A percentile compares a stretch with the other conserved stretches of the same genome.
phyloP scores from a whole-genome alignment of 1,140 invertebrate species.

The Lepidotrigona ventralis region DNA sequence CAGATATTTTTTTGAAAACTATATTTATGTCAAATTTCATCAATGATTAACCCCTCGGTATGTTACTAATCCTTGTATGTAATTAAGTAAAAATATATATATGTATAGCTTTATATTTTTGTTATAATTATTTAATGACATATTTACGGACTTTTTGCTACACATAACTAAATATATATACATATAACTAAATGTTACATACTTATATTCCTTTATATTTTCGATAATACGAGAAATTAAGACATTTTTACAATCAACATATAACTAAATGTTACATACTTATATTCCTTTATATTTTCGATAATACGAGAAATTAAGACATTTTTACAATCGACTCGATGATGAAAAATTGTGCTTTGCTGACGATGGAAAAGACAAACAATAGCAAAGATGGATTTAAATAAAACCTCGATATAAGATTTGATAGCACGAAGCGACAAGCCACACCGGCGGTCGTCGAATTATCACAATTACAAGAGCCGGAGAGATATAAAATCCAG shows the following conservation, averaged over 20 bases:
- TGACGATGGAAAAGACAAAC: background rate
- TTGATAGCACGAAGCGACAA: background rate
- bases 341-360: background rate
- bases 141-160: too few relatives aligned
- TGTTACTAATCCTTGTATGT: too few relatives aligned
- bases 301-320: background rate
- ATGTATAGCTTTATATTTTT: too few relatives aligned
- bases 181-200: too few relatives aligned
- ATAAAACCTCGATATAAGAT: constrained; percentile 7
- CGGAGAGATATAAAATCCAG: constrained; percentile 17
- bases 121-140: too few relatives aligned
- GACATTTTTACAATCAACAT: background rate
- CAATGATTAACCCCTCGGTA: too few relatives aligned
- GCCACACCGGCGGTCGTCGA: background rate
- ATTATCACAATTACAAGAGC: constrained; percentile 30
- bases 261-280: too few relatives aligned
- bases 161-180: too few relatives aligned
- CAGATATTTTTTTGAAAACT: too few relatives aligned
- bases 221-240: background rate
- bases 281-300: background rate
- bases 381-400: background rate
- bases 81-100: too few relatives aligned
- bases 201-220: background rate
- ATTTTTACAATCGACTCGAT: background rate
- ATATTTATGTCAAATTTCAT: too few relatives aligned